A percentile compares a stretch with the other conserved stretches of the same genome.
These are phyloP conservation scores for Coreoperca whiteheadi DNA, from an alignment of 2,113 vertebrate species.

Conservation along the genomic window DNA sequence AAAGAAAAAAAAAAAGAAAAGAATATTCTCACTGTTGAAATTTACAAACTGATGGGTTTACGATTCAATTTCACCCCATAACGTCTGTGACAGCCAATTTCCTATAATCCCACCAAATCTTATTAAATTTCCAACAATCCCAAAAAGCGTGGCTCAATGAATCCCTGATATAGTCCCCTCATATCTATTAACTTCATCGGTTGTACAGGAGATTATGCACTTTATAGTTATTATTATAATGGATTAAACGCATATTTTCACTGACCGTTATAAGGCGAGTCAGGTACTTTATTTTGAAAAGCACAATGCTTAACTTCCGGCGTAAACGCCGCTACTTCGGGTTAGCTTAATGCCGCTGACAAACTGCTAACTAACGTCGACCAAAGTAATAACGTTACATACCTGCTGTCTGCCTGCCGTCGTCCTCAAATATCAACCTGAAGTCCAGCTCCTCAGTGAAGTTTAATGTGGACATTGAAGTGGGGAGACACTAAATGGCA, in stretches of 20 bases:
- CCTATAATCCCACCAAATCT: too few relatives aligned
- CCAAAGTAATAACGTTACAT: constrained; percentile 53
- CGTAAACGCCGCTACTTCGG: fast-evolving
- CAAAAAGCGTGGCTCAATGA: not conserved
- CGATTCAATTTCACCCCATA: not conserved
- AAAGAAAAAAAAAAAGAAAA: too few relatives aligned
- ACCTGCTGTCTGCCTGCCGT: constrained; percentile 87
- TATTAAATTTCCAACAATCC: not conserved
- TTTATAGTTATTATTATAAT: too few relatives aligned
- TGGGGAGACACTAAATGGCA: constrained; percentile 41
- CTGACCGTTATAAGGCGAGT: not conserved
- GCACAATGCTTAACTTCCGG: not conserved
- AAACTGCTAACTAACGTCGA: constrained; percentile 25
- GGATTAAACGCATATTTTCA: too few relatives aligned
- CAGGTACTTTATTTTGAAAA: constrained; percentile 21
- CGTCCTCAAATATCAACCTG: constrained; percentile 92
- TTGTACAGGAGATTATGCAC: too few relatives aligned
- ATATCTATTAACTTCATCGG: too few relatives aligned
- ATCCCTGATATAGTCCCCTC: not conserved
- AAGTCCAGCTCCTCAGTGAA: constrained; percentile 94
- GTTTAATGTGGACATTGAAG: constrained; percentile 90
- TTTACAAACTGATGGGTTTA: not conserved
- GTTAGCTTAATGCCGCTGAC: not conserved
- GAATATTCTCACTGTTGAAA: too few relatives aligned
- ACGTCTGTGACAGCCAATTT: too few relatives aligned